These are phyloP conservation scores for Leuciscus waleckii DNA, from an alignment of 2,797 vertebrate genomes.

Conservation along the genomic window DNA sequence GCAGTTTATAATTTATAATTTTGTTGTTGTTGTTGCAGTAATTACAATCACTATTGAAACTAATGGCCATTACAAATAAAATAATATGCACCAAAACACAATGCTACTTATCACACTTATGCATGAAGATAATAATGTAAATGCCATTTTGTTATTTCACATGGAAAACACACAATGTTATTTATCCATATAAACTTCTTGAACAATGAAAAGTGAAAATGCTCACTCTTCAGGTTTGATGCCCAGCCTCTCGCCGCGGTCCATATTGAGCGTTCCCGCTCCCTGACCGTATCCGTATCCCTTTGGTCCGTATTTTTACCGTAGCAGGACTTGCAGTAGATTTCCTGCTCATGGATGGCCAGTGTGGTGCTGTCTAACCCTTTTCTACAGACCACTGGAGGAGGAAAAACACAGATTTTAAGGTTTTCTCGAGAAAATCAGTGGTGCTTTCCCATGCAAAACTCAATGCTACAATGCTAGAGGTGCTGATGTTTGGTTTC, in stretches of 20 bases:
- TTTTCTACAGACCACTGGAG: conserved; percentile 92
- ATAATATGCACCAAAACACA: neutral
- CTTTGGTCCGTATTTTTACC: conserved; percentile 97
- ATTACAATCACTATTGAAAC: too few species aligned
- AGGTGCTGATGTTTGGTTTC: neutral
- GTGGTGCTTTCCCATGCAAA: neutral
- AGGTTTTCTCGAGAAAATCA: neutral
- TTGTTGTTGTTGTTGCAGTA: too few species aligned
- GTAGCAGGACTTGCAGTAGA: conserved; percentile 97
- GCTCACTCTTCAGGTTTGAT: conserved; percentile 92
- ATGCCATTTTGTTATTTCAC: neutral
- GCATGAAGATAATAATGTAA: neutral
- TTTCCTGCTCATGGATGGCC: conserved; percentile 90
- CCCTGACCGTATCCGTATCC: conserved; percentile 96
- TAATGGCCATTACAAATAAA: too few species aligned
- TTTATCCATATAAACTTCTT: too few species aligned
- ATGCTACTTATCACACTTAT: neutral
- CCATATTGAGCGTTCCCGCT: conserved; percentile 93
- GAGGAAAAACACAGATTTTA: conserved; percentile 3
- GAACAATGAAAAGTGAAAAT: neutral
- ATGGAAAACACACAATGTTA: neutral
- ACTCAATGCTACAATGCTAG: neutral
- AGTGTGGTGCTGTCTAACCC: conserved; percentile 94
- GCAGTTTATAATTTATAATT: neutral
- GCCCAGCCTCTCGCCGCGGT: conserved; percentile 92